Conservation (phyloP, 2,113 vertebrate species). For the Athene noctua region DNA sequence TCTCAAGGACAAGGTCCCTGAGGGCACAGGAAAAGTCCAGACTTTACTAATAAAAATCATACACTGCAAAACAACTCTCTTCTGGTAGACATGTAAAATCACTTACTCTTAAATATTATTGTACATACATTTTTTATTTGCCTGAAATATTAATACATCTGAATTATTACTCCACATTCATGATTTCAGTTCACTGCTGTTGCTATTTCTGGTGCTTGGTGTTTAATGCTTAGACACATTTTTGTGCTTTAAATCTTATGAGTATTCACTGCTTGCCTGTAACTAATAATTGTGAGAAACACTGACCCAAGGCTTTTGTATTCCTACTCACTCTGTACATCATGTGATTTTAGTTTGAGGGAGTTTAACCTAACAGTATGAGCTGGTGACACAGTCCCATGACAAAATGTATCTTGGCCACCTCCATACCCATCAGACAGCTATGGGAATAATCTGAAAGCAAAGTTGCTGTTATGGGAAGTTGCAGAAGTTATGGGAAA, state of each 20-base stretch:
- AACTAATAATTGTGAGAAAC: background rate
- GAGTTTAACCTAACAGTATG: background rate
- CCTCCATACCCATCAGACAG: background rate
- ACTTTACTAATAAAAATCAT: background rate
- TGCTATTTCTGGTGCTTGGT: background rate
- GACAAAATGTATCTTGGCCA: background rate
- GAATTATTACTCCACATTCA: background rate
- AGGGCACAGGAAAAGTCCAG: background rate
- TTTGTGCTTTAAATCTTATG: background rate
- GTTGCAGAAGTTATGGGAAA: background rate
- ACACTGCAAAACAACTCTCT: background rate
- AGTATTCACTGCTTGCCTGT: background rate
- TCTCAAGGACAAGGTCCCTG: background rate
- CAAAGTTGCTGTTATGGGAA: background rate
- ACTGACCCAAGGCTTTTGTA: background rate
- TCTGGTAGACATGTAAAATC: background rate
- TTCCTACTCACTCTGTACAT: background rate
- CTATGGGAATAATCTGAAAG: background rate
- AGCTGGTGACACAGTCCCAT: background rate
- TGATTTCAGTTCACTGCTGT: background rate
- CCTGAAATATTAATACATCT: background rate
- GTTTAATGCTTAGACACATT: background rate
- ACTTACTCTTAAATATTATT: background rate
- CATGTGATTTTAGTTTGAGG: background rate
- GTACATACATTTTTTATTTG: background rate